Evolutionary conservation across 2,888 invertebrate species (phyloP), one percentile per base, ranked within the genome.

Genomic region (Drosophila testacea): DNA sequence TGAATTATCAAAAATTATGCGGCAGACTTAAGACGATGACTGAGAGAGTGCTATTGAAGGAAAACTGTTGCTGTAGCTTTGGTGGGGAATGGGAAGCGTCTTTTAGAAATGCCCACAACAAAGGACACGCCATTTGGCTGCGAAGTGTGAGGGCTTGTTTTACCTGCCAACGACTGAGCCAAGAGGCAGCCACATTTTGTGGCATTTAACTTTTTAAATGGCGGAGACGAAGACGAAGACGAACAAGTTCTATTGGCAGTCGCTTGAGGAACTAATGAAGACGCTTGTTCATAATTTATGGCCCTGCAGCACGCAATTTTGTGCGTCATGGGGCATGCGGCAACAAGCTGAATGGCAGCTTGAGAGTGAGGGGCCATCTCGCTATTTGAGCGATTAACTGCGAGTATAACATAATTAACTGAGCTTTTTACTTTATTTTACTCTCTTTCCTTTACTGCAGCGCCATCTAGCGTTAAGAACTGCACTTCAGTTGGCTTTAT

Each of bases 1-100:
- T 83, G 83, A 83, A 83, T 83, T 83, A 83, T 83, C 83, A 83
- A 83, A 83, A 82, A 82, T 82, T 82, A 82, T 82, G 82, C 81
- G 79, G 77, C 71, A 81, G 83, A 83, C 83, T 83, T 83, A 81
- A 79, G 72, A 67, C 69, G 81, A 63, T 38, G 60, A 44, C 55
- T 60, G 50, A 32, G 64, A 16, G 50, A 56, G 34, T 46, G 48
- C 27, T 30, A 16, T 47, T 13, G 59, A 44, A 44, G 47, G 11
- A 51, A 51, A 72, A 68, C 76, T 79, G 79, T 74, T 79, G 78
- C 73, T 68, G n/a, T 30, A 28, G 28, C 39, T 16, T 16, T 28
- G 13, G 11, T 11, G 27, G 13, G 13, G 44, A 13, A 54, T 54
- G 74, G 22, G 22, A 22, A 22, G 22, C 3, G 22, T 22, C 56